Conservation (phyloP, 2,797 vertebrate genomes). For the Sarcophilus harrisii region DNA sequence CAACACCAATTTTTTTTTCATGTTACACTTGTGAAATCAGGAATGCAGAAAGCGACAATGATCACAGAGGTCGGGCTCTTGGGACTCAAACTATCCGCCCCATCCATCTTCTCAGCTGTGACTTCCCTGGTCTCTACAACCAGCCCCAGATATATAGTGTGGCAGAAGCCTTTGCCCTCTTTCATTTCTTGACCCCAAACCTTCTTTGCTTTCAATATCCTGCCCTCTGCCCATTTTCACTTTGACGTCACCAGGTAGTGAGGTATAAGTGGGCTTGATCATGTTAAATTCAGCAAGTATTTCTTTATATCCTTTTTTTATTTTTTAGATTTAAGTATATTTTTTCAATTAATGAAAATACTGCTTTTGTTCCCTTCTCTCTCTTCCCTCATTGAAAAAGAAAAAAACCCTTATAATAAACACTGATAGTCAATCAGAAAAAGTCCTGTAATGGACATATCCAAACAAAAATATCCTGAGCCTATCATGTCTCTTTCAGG, state of each 20-base stretch:
- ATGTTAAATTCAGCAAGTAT: background rate
- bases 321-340: too few relatives aligned
- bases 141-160: background rate
- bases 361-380: too few relatives aligned
- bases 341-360: too few relatives aligned
- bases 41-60: background rate
- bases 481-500: too few relatives aligned
- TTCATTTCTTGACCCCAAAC: background rate
- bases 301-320: too few relatives aligned
- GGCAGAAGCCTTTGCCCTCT: background rate
- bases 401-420: too few relatives aligned
- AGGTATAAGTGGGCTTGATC: background rate
- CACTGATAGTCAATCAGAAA: too few relatives aligned
- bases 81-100: background rate
- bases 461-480: too few relatives aligned
- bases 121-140: background rate
- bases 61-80: background rate
- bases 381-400: too few relatives aligned
- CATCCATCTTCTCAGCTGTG: background rate
- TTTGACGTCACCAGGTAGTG: background rate
- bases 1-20: background rate
- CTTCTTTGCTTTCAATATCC: background rate
- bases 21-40: background rate
- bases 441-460: too few relatives aligned
- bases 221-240: background rate